Percentiles rank a stretch among this genome's conserved stretches.
These are phyloP conservation scores for Osmerus mordax DNA, from an alignment of 2,113 vertebrate species.

Conservation along the genomic window DNA sequence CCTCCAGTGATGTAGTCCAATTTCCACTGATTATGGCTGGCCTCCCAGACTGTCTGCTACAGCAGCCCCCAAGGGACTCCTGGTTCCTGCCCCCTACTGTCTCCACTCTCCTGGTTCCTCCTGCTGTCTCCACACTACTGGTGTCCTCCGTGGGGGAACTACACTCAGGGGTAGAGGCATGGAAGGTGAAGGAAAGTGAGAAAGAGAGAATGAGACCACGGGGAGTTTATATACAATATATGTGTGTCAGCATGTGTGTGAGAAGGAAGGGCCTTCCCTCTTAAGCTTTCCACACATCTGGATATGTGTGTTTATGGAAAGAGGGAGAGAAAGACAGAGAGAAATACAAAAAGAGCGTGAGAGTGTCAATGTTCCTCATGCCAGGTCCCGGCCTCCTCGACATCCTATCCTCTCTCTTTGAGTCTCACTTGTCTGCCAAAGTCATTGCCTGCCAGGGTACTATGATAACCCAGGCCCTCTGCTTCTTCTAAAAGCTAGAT, in stretches of 20 bases:
- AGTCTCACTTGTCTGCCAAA: constrained; percentile 1
- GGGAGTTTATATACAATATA: too few species aligned
- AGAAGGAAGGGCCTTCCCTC: too few species aligned
- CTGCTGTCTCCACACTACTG: constrained; percentile 6
- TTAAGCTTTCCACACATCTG: not conserved
- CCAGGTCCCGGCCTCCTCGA: not conserved
- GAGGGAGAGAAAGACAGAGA: not conserved
- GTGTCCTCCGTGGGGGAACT: constrained; percentile 24
- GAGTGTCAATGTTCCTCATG: not conserved
- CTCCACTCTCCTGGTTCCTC: too few species aligned
- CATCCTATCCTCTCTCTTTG: not conserved
- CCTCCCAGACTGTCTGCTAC: too few species aligned
- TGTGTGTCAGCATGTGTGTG: too few species aligned
- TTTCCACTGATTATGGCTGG: too few species aligned
- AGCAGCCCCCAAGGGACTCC: too few species aligned
- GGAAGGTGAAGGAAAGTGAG: not conserved
- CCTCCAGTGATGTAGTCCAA: not conserved
- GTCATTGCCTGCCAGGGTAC: constrained; percentile 18
- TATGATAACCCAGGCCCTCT: constrained; percentile 16
- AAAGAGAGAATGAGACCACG: not conserved
- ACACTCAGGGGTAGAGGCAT: not conserved
- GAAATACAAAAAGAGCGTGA: not conserved
- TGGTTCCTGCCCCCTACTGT: constrained; percentile 6
- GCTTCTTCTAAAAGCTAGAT: constrained; percentile 13
- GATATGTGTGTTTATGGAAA: not conserved